Base-by-base conservation (phyloP, 2,888 invertebrate species). In the Cynaeus angustus region DNA sequence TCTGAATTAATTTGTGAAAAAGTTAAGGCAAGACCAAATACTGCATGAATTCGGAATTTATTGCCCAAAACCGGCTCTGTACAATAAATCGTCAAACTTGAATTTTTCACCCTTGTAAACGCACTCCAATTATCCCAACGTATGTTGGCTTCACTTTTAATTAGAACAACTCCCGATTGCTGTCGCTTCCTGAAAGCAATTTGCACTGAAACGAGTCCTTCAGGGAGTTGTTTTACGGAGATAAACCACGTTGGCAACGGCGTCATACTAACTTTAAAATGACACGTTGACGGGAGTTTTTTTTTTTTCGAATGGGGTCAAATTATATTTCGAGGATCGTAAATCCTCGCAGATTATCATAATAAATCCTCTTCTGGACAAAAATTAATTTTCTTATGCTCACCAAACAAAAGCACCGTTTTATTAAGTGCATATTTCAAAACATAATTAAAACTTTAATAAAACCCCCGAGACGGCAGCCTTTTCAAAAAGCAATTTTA, bases 391-490 rank as follows among this genome's bases (percentile, higher is more conserved):
- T 59, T 12, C 59, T 45, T 46, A 28, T 45, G 30, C 45, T 59
- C 43, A 12, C 21, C 50, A 69, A 69, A 64, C 65, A 65, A 30
- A 59, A 52, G 59, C 38, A 37, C 52, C 12, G 55, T 62, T 70
- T 67, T 67, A 70, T 66, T 61, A 62, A 71, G 64, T 64, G 64
- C 64, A 68, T 67, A 67, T 71, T 71, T 71, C 52, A 62, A 64
- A 68, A 58, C 37, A 58, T 62, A 71, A 71, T 71, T 71, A 68
- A 71, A 71, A 71, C 43, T 71, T 71, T 64, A 56, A 64, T 67
- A 56, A 71, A 64, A 38, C 41, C 6, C 28, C 48, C 10, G 9
- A 9, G 9, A 43, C 21, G 33, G 21, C 14, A 37, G 13, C 21
- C 46, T 37, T 12, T 28, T 14, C 14, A 21, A 6, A 61, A 61